A percentile compares a stretch with the other conserved stretches of the same genome.
These are phyloP conservation scores for Periophthalmus magnuspinnatus DNA, from an alignment of 2,797 vertebrate species.

Conservation along the genomic window DNA sequence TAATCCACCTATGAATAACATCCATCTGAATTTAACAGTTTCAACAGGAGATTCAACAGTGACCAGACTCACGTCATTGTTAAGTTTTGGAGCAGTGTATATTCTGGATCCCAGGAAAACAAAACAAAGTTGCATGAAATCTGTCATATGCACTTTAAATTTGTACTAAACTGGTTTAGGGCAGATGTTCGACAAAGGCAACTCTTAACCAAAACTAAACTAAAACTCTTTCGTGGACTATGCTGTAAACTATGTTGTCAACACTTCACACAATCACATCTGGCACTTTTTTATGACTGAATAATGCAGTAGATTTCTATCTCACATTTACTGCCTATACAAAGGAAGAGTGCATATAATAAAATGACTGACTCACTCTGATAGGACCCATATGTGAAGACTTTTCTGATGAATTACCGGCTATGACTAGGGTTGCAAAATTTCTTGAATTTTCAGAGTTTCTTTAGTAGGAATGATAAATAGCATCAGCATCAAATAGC, in stretches of 20 bases:
- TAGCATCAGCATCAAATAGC: too few relatives aligned
- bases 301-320: slow-evolving; percentile 18
- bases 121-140: neutral
- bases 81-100: too few relatives aligned
- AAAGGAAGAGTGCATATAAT: slow-evolving; percentile 50
- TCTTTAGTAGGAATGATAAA: too few relatives aligned
- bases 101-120: neutral
- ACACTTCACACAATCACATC: slow-evolving; percentile 16
- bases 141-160: neutral
- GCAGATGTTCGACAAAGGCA: neutral
- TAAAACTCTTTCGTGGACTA: neutral
- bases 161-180: neutral
- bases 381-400: slow-evolving; percentile 60
- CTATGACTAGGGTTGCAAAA: slow-evolving; percentile 23
- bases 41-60: too few relatives aligned
- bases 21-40: too few relatives aligned
- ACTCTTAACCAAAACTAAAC: neutral
- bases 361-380: slow-evolving; percentile 40
- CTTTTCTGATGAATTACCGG: slow-evolving; percentile 42
- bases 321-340: slow-evolving; percentile 29
- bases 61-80: too few relatives aligned
- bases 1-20: too few relatives aligned
- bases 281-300: slow-evolving; percentile 11
- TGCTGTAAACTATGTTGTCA: slow-evolving; percentile 13
- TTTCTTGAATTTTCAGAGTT: too few relatives aligned